These are phyloP conservation scores for Ladona fulva DNA, from an alignment of 1,140 invertebrate species.

Conservation along the genomic window DNA sequence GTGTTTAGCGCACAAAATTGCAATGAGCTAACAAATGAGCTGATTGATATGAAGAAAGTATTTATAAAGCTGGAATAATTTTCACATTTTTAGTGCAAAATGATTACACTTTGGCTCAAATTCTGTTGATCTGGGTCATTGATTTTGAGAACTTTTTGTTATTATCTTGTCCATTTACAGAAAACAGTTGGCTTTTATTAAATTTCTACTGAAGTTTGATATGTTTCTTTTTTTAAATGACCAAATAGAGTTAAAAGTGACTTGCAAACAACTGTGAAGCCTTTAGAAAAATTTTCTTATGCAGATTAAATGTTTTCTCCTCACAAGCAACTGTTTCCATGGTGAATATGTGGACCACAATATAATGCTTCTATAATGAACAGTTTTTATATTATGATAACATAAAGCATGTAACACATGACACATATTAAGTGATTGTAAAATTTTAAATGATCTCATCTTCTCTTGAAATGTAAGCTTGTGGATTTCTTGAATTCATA, in stretches of 20 bases:
- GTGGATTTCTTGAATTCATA: slow-evolving; percentile 2
- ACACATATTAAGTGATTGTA: neutral
- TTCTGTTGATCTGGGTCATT: neutral
- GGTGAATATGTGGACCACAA: neutral
- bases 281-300: slow-evolving; percentile 9
- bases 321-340: neutral
- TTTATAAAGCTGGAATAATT: neutral
- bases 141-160: neutral
- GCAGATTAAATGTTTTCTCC: neutral
- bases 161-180: neutral
- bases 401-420: neutral
- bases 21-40: neutral
- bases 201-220: slow-evolving; percentile 1
- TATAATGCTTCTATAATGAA: neutral
- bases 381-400: neutral
- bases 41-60: neutral
- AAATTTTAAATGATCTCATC: neutral
- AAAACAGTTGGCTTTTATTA: neutral
- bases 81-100: neutral
- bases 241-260: neutral
- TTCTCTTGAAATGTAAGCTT: neutral
- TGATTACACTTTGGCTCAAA: neutral
- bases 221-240: neutral
- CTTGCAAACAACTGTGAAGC: neutral
- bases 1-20: neutral